These are phyloP conservation scores for Tapirus terrestris DNA, from an alignment of 2,113 vertebrate genomes.

Conservation along the genomic window DNA sequence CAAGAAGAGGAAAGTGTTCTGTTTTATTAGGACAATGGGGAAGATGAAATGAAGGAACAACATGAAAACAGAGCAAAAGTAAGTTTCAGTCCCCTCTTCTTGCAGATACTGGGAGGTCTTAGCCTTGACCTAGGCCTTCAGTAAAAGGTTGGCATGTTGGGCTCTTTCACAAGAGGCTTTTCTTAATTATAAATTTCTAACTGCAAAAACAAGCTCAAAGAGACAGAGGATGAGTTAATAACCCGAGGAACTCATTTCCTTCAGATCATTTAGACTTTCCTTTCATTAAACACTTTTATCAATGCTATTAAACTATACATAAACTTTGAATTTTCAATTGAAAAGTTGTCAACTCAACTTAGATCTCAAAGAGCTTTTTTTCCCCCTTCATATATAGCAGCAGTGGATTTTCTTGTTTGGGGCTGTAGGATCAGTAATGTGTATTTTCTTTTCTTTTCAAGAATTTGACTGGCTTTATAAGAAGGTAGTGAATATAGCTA, in stretches of 20 bases:
- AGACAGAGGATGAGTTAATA: neutral
- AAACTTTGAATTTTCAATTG: neutral
- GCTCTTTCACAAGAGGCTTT: too few relatives aligned
- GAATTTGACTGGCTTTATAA: neutral
- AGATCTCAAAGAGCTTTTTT: neutral
- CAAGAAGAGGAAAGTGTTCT: neutral
- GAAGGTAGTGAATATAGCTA: neutral
- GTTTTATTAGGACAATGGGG: neutral
- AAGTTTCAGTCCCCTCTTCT: neutral
- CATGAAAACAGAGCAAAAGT: neutral
- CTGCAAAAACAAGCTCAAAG: neutral
- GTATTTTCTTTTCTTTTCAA: neutral
- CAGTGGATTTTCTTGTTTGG: neutral
- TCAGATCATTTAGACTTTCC: neutral
- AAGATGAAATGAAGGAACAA: neutral
- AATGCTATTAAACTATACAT: neutral
- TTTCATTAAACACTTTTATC: too few relatives aligned
- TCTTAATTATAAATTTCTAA: neutral
- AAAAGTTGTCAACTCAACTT: neutral
- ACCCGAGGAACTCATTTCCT: neutral
- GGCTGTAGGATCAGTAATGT: neutral
- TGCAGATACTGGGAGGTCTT: neutral
- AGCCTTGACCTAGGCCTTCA: neutral
- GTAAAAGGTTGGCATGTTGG: too few relatives aligned
- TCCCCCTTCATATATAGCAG: fast-evolving